phyloP scores from a whole-genome alignment of 2,113 vertebrate genomes.

The Stictonetta naevosa region DNA sequence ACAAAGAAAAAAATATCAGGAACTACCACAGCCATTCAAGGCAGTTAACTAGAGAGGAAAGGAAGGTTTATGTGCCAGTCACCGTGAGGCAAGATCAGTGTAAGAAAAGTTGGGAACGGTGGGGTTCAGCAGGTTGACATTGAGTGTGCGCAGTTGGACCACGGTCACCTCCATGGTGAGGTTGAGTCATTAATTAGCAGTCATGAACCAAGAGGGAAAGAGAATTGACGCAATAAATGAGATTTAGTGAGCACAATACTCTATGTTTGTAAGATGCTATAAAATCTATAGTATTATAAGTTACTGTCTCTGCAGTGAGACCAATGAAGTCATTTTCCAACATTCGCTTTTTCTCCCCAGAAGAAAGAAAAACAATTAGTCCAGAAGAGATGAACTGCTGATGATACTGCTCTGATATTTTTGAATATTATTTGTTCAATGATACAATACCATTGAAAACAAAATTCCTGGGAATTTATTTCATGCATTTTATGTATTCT shows the following conservation, averaged over 20 bases:
- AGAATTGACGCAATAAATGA: slow-evolving; percentile 40
- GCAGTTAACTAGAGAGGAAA: not conserved
- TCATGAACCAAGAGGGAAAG: not conserved
- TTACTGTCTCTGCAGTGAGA: not conserved
- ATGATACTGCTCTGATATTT: slow-evolving; percentile 16
- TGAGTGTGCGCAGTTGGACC: not conserved
- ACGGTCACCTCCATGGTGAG: not conserved
- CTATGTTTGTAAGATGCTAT: slow-evolving; percentile 30
- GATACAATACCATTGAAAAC: not conserved
- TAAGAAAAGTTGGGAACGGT: not conserved
- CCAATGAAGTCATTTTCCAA: slow-evolving; percentile 33
- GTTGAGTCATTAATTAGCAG: slow-evolving; percentile 42
- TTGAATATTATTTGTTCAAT: slow-evolving; percentile 30
- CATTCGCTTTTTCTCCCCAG: not conserved
- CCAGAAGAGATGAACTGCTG: slow-evolving; percentile 4
- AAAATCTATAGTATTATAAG: slow-evolving; percentile 36
- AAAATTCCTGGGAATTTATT: slow-evolving; percentile 51
- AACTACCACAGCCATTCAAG: not conserved
- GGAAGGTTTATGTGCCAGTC: not conserved
- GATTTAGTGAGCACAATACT: not conserved
- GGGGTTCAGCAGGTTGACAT: slow-evolving; percentile 22
- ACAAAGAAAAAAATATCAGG: not conserved
- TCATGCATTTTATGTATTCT: slow-evolving; percentile 63
- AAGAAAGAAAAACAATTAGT: slow-evolving; percentile 24
- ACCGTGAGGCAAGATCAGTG: not conserved